Base-by-base conservation (phyloP, 2,797 vertebrate genomes). In the Threskiornis aethiopicus region DNA sequence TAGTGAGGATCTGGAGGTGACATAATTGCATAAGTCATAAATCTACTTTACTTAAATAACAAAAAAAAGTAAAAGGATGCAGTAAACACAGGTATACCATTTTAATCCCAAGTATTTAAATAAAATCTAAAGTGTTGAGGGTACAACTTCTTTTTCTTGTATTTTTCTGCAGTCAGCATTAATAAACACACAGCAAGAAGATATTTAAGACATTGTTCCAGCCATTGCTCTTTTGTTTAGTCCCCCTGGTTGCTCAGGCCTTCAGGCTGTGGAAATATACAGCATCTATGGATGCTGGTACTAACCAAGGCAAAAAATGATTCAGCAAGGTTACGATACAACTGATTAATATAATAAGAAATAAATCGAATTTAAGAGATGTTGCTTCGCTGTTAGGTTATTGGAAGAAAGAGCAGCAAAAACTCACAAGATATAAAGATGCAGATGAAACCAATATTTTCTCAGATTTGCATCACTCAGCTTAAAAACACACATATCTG, bases 271-370 rank as follows among this genome's bases (percentile, higher is more conserved):
- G 28, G 55, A 84, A 72, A 89, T 22, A 58, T 1, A 81, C 6
- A 37, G 0, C 8, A 49, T 16, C 26, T 57, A 75, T 1, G 1
- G 11, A 41, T 49, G 3, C 8, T 78, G 26, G 3, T 61, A 41
- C 24, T 61, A 87, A 77, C 4, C 16, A 65, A 29, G 17, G 39
- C 9, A 71, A 93, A 89, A 89, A 77, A 35, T 9, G 6, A n/a
- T 47, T 67, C 29, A n/a, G n/a, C 26, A 24, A 76, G 51, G 15
- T 82, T 81, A 39, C 1, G 0, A 0, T 13, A 41, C 1, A 46
- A 86, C 8, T 33, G 26, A 67, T 44, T 12, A 82, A n/a, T n/a
- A 15, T 10, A 69, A 26, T 16, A 82, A 77, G 41, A 85, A 62
- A 49, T 31, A 59, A 62, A 76, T 6, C 2, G 0, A 51, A 59